Conservation (phyloP, 2,113 vertebrate genomes). For the Taurulus bubalis region DNA sequence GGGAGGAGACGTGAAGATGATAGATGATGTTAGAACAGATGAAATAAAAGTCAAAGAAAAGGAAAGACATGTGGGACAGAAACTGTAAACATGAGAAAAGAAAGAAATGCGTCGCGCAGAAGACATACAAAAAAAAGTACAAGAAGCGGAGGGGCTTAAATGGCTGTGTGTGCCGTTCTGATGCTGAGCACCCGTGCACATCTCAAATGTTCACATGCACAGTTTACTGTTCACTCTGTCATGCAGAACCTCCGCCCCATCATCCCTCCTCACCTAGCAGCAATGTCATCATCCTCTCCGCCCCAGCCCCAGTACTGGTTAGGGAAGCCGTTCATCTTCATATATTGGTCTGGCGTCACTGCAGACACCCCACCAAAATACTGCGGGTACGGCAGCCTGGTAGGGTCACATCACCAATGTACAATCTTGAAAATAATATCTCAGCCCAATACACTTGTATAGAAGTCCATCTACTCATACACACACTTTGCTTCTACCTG, state of each 20-base stretch:
- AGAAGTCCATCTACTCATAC: neutral
- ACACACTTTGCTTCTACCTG: conserved; percentile 81
- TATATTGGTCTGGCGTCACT: conserved; percentile 93
- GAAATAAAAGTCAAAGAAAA: conserved; percentile 38
- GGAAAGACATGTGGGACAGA: conserved; percentile 24
- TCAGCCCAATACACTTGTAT: neutral
- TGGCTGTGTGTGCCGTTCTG: neutral
- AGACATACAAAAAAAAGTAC: neutral
- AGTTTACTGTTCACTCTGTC: neutral
- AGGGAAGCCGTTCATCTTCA: conserved; percentile 97
- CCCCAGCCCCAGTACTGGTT: conserved; percentile 98
- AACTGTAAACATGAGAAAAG: conserved; percentile 29
- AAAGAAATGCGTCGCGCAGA: conserved; percentile 25
- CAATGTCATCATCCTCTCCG: conserved; percentile 94
- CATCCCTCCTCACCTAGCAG: conserved; percentile 87
- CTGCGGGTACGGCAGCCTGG: conserved; percentile 91
- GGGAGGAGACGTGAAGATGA: conserved; percentile 58
- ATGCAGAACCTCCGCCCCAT: conserved; percentile 7
- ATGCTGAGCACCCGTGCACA: neutral
- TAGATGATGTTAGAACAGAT: conserved; percentile 34
- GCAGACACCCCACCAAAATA: conserved; percentile 96
- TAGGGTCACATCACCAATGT: conserved; percentile 40
- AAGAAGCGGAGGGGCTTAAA: conserved; percentile 21
- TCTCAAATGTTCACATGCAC: conserved; percentile 26
- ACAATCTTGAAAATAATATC: conserved; percentile 27